phyloP scores from a whole-genome alignment of 1,140 invertebrate species.

The Hyles vespertilio region DNA sequence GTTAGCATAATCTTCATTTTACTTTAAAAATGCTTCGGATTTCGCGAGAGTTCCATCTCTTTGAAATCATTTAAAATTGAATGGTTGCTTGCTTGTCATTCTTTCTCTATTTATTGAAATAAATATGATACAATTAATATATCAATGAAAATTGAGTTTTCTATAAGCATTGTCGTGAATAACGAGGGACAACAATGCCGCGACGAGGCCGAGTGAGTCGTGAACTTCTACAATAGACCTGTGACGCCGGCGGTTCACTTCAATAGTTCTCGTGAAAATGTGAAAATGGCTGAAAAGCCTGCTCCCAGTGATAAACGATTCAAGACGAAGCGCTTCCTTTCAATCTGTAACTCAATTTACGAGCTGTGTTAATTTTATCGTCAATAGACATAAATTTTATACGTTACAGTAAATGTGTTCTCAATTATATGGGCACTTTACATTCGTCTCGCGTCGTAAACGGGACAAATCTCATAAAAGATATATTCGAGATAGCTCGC shows the following conservation, averaged over 20 bases:
- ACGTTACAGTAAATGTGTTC: slow-evolving; percentile 8
- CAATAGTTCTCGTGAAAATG: background rate
- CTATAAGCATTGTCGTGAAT: too few relatives aligned
- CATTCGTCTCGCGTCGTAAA: slow-evolving; percentile 8
- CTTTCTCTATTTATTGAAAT: too few relatives aligned
- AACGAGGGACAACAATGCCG: too few relatives aligned
- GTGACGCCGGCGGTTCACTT: background rate
- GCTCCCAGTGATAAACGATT: background rate
- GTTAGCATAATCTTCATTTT: too few relatives aligned
- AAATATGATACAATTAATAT: too few relatives aligned
- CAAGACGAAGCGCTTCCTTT: slow-evolving; percentile 10
- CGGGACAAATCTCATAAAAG: slow-evolving; percentile 8
- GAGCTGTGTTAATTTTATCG: slow-evolving; percentile 15
- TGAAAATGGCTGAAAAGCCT: slow-evolving; percentile 9
- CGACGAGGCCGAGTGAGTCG: too few relatives aligned
- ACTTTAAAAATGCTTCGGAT: too few relatives aligned
- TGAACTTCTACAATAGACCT: too few relatives aligned
- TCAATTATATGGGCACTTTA: slow-evolving; percentile 11
- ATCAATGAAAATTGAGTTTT: background rate
- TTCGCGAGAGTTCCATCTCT: too few relatives aligned
- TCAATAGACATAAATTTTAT: slow-evolving; percentile 16
- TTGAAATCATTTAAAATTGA: too few relatives aligned
- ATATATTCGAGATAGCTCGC: background rate
- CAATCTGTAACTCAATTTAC: slow-evolving; percentile 29
- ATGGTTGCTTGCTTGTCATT: too few relatives aligned